A percentile compares a stretch with the other conserved stretches of the same genome.
Evolutionary conservation across 2,888 invertebrate genomes (phyloP).

Genomic region (Drosophila nr. perissopoda): DNA sequence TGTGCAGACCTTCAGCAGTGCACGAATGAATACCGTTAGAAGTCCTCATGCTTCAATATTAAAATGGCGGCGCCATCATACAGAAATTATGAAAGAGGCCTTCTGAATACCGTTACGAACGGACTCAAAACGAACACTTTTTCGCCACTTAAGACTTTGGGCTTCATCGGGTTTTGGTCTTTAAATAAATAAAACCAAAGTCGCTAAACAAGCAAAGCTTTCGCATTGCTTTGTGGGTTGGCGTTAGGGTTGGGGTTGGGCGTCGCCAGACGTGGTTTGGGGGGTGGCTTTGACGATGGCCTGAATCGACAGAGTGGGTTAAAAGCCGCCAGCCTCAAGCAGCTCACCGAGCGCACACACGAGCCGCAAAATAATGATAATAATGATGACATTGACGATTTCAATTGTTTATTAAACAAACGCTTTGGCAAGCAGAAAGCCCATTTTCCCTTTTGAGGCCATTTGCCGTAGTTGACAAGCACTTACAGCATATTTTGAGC

Average conservation of each 20-base stretch:
- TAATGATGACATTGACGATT: conserved; percentile 68
- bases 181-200: conserved; percentile 75
- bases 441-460: not conserved
- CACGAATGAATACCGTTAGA: conserved; percentile 22
- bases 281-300: conserved; percentile 13
- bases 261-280: not conserved
- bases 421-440: conserved; percentile 8
- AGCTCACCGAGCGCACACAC: conserved; percentile 32
- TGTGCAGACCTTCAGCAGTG: conserved; percentile 21
- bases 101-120: conserved; percentile 40
- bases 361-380: conserved; percentile 38
- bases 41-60: conserved; percentile 23
- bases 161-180: conserved; percentile 75
- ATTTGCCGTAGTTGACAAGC: conserved; percentile 8
- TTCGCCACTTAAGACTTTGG: conserved; percentile 72
- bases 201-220: conserved; percentile 47
- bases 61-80: conserved; percentile 47
- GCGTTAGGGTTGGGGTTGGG: not conserved
- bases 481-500: conserved; percentile 6
- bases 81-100: conserved; percentile 68
- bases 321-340: conserved; percentile 39
- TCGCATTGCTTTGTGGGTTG: not conserved
- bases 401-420: conserved; percentile 45
- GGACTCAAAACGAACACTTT: conserved; percentile 65
- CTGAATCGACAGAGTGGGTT: conserved; percentile 9